Conservation (phyloP, 92 coral and sea anemone species). For the Muricea muricata region DNA sequence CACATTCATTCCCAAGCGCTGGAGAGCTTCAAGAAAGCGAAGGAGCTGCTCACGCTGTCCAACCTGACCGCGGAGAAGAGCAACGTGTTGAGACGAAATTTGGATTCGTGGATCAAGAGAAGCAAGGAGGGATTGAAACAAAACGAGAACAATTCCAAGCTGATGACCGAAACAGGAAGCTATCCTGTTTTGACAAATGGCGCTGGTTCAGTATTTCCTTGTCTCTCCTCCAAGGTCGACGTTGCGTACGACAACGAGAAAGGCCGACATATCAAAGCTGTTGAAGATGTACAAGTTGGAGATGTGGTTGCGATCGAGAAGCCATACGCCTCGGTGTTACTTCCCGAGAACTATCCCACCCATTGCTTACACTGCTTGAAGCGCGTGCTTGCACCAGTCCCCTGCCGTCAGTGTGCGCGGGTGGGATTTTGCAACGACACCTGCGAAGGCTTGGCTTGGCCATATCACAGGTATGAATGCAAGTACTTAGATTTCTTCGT, state of each 20-base stretch:
- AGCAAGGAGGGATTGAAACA: slow-evolving; percentile 14
- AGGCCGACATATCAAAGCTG: slow-evolving; percentile 85
- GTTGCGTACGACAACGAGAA: slow-evolving; percentile 35
- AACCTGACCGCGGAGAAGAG: slow-evolving; percentile 71
- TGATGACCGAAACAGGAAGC: background rate
- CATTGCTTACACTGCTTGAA: slow-evolving; percentile 89
- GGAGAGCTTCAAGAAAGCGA: slow-evolving; percentile 65
- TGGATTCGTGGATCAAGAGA: slow-evolving; percentile 29
- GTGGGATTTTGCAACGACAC: slow-evolving; percentile 78
- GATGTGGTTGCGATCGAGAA: slow-evolving; percentile 86
- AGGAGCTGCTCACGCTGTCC: slow-evolving; percentile 59
- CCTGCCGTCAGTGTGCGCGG: slow-evolving; percentile 82
- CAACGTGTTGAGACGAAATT: slow-evolving; percentile 57
- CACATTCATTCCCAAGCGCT: slow-evolving; percentile 57
- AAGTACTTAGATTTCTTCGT: slow-evolving; percentile 74
- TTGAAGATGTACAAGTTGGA: slow-evolving; percentile 79
- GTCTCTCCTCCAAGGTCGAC: slow-evolving; percentile 59
- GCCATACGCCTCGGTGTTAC: slow-evolving; percentile 93
- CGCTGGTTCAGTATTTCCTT: background rate
- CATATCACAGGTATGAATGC: slow-evolving; percentile 83
- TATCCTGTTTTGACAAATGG: slow-evolving; percentile 2
- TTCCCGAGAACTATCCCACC: slow-evolving; percentile 66
- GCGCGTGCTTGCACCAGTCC: slow-evolving; percentile 66
- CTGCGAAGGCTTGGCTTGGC: slow-evolving; percentile 86
- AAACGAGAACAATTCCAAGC: slow-evolving; percentile 6